Evolutionary conservation across 2,113 vertebrate genomes (phyloP).

Genomic region (Melanotaenia duboulayi): DNA sequence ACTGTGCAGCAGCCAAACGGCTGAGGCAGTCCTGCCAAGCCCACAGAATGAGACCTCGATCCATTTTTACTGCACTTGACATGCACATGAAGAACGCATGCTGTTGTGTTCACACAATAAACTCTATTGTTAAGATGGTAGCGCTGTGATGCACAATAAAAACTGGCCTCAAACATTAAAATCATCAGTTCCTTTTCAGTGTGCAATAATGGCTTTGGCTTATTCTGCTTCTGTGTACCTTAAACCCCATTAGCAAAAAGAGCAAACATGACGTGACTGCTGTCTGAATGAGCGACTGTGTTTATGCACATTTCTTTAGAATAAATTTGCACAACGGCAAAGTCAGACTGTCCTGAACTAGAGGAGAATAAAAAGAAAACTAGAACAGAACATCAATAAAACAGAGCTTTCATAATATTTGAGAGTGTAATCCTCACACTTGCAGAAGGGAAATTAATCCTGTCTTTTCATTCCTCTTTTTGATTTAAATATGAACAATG

Average conservation of each 20-base stretch:
- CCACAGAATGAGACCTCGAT: constrained; percentile 15
- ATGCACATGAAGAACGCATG: constrained; percentile 2
- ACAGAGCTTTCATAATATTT: constrained; percentile 8
- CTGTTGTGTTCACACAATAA: not conserved
- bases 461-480: constrained; percentile 1
- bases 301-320: constrained; percentile 8
- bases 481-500: constrained; percentile 1
- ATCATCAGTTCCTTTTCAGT: not conserved
- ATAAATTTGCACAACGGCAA: constrained; percentile 35
- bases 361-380: constrained; percentile 15
- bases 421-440: constrained; percentile 31
- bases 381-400: constrained; percentile 14
- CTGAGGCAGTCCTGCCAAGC: not conserved
- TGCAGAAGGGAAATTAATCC: constrained; percentile 26
- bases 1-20: constrained; percentile 45
- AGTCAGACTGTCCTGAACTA: constrained; percentile 24
- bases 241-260: constrained; percentile 6
- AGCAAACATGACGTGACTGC: constrained; percentile 22
- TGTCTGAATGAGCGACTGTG: not conserved
- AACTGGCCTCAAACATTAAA: not conserved
- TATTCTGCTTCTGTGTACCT: not conserved
- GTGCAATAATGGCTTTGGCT: not conserved
- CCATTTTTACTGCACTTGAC: constrained; percentile 11
- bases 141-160: not conserved
- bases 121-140: not conserved